Percentiles rank a stretch among this genome's conserved stretches.
Evolutionary conservation across 2,888 invertebrate species (phyloP).

Genomic region (Formica aserva): DNA sequence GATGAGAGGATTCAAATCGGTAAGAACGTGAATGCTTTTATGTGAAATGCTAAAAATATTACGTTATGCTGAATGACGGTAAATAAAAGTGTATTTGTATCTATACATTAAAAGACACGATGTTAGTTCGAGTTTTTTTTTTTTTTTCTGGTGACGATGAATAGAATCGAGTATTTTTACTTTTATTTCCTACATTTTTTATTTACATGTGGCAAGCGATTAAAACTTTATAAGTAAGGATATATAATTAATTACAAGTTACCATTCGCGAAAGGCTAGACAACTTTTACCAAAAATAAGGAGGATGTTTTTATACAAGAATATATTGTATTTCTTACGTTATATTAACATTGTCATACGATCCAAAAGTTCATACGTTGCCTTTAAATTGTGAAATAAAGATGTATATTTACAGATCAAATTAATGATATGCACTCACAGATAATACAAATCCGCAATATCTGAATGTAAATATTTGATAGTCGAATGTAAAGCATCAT

Average conservation of each 20-base stretch:
- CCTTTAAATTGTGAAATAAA: neutral
- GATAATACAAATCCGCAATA: constrained; percentile 1
- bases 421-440: constrained; percentile 8
- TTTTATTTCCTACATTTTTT: neutral
- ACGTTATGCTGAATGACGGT: neutral
- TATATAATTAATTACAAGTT: neutral
- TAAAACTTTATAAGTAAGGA: neutral
- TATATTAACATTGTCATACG: neutral
- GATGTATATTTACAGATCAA: neutral
- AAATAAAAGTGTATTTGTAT: constrained; percentile 28
- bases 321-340: neutral
- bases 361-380: neutral
- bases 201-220: neutral
- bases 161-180: neutral
- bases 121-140: neutral
- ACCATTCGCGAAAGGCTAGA: neutral
- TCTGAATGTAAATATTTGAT: constrained; percentile 29
- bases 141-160: neutral
- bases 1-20: constrained; percentile 17
- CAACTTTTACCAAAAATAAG: neutral
- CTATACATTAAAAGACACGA: neutral
- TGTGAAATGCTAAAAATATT: constrained; percentile 22
- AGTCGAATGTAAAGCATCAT: constrained; percentile 3
- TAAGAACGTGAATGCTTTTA: constrained; percentile 27
- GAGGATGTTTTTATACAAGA: neutral